A percentile compares a stretch with the other conserved stretches of the same genome.
These are phyloP conservation scores for Harpagoxenus sublaevis DNA, from an alignment of 2,888 invertebrate genomes.

Conservation along the genomic window DNA sequence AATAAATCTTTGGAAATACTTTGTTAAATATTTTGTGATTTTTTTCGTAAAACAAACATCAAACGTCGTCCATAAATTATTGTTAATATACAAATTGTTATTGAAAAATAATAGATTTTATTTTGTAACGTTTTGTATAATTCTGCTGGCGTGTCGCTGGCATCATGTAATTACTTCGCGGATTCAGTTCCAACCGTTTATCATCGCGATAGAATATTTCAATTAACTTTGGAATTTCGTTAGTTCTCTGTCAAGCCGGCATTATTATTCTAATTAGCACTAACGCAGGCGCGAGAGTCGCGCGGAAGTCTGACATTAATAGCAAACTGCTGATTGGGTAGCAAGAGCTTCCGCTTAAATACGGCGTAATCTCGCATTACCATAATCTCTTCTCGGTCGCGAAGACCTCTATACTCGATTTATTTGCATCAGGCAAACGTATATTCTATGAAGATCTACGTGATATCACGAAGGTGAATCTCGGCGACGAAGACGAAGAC, in stretches of 20 bases:
- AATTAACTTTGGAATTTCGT: constrained; percentile 52
- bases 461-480: constrained; percentile 37
- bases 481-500: neutral
- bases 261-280: constrained; percentile 56
- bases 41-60: neutral
- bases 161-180: constrained; percentile 11
- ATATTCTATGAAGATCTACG: constrained; percentile 39
- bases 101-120: constrained; percentile 7
- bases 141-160: neutral
- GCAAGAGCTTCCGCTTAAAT: constrained; percentile 58
- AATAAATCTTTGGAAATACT: neutral
- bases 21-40: constrained; percentile 3
- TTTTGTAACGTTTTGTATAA: neutral
- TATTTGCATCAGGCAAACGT: constrained; percentile 40
- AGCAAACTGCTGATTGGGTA: constrained; percentile 50
- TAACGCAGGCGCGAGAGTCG: constrained; percentile 36
- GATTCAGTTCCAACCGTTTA: constrained; percentile 2
- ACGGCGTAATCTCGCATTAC: constrained; percentile 61
- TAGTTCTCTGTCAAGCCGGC: constrained; percentile 37
- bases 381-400: constrained; percentile 59
- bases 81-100: neutral
- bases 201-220: constrained; percentile 33
- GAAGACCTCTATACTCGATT: constrained; percentile 57
- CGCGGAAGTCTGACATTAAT: constrained; percentile 53
- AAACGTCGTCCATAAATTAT: neutral